Evolutionary conservation across 2,888 invertebrate genomes (phyloP), one percentile per base, ranked within the genome.

Genomic region (Dascillus cervinus): DNA sequence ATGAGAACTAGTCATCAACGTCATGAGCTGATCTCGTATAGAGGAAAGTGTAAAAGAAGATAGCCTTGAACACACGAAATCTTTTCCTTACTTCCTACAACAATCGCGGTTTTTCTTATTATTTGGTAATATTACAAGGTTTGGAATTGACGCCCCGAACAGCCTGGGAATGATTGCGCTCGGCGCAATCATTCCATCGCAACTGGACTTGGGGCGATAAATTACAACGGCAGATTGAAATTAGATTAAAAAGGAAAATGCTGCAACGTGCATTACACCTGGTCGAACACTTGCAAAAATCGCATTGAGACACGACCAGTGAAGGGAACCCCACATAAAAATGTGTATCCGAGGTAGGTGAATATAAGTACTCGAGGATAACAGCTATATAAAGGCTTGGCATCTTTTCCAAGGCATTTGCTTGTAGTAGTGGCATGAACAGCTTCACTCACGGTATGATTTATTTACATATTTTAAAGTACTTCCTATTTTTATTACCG

Each of bases 381-480:
- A 38, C 35, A 37, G 43, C 40, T 47, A 47, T 49, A 49, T 49
- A 49, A 47, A 49, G 46, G 39, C 44, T 37, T 37, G 41, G 34
- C 37, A 37, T 41, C 44, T 40, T 39, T 41, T 40, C 39, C 33
- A 44, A 39, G 39, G 43, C 48, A 48, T 49, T 50, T 50, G 43
- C 46, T 47, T 40, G 48, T 48, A 43, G 47, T 47, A 48, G 45
- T 48, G 41, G 46, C 46, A 47, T 43, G 47, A 46, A 43, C 41
- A 43, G 34, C 39, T 42, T 39, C 33, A 35, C 37, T 43, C 35
- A 38, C 41, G 42, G 46, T 49, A 47, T 37, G 39, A 44, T 32
- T 42, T 31, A 43, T 40, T 38, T 38, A 38, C 27, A 37, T 42
- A 40, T 39, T 32, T 26, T 30, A 22, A 27, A 32, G 32, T 31